These are phyloP conservation scores for Itoplectis maculator DNA, from an alignment of 2,888 invertebrate genomes.

Conservation along the genomic window DNA sequence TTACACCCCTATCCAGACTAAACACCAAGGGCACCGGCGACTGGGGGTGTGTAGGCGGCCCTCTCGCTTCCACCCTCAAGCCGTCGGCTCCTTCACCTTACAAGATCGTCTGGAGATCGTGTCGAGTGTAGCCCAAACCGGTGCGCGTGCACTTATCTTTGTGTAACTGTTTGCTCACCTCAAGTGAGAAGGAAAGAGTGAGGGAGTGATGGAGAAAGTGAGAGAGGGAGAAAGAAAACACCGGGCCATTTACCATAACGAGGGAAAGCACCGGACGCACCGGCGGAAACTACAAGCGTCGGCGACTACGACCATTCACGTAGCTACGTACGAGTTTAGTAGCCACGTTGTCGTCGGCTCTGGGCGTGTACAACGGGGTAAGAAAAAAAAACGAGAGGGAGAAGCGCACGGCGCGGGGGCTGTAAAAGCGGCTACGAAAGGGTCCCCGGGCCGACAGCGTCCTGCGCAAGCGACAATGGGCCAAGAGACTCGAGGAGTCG, in stretches of 20 bases:
- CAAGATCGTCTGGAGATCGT: constrained; percentile 80
- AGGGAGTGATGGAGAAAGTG: too few relatives aligned
- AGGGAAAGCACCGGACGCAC: constrained; percentile 72
- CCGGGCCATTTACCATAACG: constrained; percentile 83
- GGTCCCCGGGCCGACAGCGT: constrained; percentile 10
- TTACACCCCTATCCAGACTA: constrained; percentile 12
- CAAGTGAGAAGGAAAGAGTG: constrained; percentile 72
- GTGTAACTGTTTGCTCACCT: constrained; percentile 81
- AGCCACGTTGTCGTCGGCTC: constrained; percentile 17
- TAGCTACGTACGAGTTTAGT: constrained; percentile 11
- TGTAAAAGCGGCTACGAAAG: constrained; percentile 30
- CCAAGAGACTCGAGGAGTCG: constrained; percentile 54
- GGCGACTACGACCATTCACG: constrained; percentile 45
- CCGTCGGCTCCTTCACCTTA: constrained; percentile 48
- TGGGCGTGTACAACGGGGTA: neutral
- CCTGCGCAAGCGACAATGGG: constrained; percentile 22
- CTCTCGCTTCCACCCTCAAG: constrained; percentile 29
- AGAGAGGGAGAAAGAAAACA: constrained; percentile 48
- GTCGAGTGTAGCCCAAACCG: constrained; percentile 70
- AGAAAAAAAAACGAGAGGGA: neutral
- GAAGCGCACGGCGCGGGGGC: neutral
- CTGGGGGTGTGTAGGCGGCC: constrained; percentile 4
- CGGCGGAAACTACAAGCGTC: constrained; percentile 74
- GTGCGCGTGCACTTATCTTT: constrained; percentile 78
- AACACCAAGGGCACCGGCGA: constrained; percentile 3